Conservation (phyloP, 2,888 invertebrate species). For the Ryuthela nishihirai region DNA sequence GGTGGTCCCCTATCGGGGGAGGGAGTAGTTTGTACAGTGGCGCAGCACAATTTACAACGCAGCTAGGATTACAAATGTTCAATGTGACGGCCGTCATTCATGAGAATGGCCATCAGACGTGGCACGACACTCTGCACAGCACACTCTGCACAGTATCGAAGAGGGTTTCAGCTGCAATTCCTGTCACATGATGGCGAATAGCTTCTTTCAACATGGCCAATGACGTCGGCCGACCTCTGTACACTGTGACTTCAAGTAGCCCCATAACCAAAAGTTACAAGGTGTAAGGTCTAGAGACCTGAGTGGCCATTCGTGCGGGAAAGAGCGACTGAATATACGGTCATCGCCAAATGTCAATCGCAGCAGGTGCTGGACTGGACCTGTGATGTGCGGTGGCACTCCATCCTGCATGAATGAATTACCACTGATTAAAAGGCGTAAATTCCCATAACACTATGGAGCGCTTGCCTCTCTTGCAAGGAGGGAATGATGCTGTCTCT, state of each 20-base stretch:
- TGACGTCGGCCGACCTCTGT: neutral
- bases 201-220: neutral
- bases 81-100: too few species aligned
- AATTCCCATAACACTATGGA: too few species aligned
- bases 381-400: neutral
- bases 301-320: neutral
- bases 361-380: neutral
- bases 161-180: constrained; percentile 1
- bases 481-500: too few species aligned
- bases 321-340: constrained; percentile 1
- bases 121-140: too few species aligned
- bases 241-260: neutral
- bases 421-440: too few species aligned
- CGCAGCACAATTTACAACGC: too few species aligned
- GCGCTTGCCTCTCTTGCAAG: too few species aligned
- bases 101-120: too few species aligned
- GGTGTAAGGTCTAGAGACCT: neutral
- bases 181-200: neutral
- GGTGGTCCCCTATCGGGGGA: too few species aligned
- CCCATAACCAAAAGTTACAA: constrained; percentile 1
- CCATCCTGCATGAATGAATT: neutral
- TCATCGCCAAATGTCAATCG: neutral
- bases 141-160: neutral
- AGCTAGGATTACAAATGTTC: too few species aligned
- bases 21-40: too few species aligned